Conservation (phyloP, 64 coral and sea anemone genomes). For the Platygyra sinensis region DNA sequence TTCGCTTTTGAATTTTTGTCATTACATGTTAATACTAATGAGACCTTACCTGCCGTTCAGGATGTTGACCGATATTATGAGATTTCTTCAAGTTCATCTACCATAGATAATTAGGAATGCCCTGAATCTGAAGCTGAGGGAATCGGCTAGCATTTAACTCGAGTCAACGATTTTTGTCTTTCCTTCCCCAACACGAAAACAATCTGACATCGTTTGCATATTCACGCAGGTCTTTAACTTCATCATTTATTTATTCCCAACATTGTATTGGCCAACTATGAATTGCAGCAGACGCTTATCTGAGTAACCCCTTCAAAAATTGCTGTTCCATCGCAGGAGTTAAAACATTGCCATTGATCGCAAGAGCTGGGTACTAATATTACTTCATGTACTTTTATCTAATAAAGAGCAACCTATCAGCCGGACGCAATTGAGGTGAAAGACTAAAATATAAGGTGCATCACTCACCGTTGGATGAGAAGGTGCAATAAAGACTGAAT, state of each 20-base stretch:
- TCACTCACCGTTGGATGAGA: neutral
- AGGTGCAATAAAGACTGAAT: neutral
- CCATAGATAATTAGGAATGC: no score
- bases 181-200: neutral
- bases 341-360: neutral
- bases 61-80: no score
- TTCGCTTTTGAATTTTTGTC: no score
- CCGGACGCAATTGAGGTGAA: no score
- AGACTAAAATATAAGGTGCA: neutral
- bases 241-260: constrained; percentile 30
- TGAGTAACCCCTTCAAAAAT: neutral
- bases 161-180: neutral
- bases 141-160: neutral
- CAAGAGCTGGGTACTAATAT: neutral
- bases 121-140: no score
- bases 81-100: no score
- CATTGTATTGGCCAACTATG: neutral
- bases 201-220: neutral
- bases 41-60: no score
- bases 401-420: neutral
- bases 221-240: neutral
- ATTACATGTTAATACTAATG: no score
- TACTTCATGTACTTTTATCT: neutral
- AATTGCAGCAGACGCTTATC: neutral
- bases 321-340: neutral